These are phyloP conservation scores for Luffia ferchaultella DNA, from an alignment of 2,888 invertebrate genomes.

Conservation along the genomic window DNA sequence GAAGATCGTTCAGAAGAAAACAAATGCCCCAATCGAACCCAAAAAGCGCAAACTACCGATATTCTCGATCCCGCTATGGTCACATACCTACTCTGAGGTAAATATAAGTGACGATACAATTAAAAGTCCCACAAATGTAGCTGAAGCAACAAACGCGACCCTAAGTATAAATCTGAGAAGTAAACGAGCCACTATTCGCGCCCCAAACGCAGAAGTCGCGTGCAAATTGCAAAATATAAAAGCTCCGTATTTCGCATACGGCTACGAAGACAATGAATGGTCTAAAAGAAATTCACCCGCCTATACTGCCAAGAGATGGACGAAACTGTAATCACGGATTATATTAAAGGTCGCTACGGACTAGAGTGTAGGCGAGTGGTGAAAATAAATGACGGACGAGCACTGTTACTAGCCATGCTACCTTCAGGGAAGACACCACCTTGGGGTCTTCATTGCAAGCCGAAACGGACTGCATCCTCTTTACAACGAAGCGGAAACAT, in stretches of 20 bases:
- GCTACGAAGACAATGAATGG: neutral
- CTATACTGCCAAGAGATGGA: neutral
- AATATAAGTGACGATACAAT: neutral
- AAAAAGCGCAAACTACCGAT: neutral
- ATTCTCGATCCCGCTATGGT: neutral
- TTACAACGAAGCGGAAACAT: too few species aligned
- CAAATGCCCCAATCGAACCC: neutral
- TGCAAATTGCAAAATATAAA: neutral
- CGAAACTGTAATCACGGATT: neutral
- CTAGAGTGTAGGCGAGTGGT: too few species aligned
- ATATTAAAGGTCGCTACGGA: neutral
- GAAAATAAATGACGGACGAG: too few species aligned
- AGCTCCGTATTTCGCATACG: neutral
- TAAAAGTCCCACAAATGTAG: neutral
- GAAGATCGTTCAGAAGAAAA: neutral
- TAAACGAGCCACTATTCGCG: neutral
- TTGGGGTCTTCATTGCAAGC: too few species aligned
- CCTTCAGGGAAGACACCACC: too few species aligned
- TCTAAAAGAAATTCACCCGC: neutral
- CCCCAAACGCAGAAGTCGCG: neutral
- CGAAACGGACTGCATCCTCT: too few species aligned
- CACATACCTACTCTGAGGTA: neutral
- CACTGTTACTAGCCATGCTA: too few species aligned
- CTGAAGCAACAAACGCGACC: neutral
- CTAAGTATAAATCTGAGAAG: neutral